These are phyloP conservation scores for Diarsia dahlii DNA, from an alignment of 2,888 invertebrate species.

Conservation along the genomic window DNA sequence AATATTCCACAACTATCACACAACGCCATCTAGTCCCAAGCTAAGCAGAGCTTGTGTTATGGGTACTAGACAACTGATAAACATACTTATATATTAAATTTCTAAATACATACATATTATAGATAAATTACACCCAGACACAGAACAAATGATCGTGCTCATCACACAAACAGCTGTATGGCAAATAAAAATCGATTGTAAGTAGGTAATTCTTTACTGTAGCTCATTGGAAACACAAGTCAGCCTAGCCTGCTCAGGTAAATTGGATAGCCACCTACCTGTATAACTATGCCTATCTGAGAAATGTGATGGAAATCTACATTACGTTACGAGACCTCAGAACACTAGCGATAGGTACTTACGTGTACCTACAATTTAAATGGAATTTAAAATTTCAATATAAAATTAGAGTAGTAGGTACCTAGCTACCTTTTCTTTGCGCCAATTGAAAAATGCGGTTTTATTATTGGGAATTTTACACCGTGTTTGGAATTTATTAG, in stretches of 20 bases:
- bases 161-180: no score
- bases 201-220: constrained; percentile 21
- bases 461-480: background rate
- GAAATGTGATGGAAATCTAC: constrained; percentile 24
- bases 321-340: constrained; percentile 25
- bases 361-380: background rate
- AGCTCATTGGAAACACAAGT: background rate
- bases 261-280: background rate
- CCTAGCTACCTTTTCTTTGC: background rate
- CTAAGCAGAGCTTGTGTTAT: no score
- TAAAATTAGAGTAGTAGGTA: background rate
- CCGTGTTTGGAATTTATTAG: background rate
- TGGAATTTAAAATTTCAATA: constrained; percentile 25
- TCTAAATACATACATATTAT: no score
- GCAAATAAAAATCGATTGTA: constrained; percentile 40
- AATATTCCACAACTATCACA: no score
- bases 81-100: no score
- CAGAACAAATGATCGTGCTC: no score
- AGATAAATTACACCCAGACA: no score
- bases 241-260: background rate
- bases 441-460: background rate
- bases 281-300: background rate
- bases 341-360: constrained; percentile 42
- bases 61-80: no score
- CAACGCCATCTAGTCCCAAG: no score